A percentile compares a stretch with the other conserved stretches of the same genome.
Conservation (phyloP, 2,888 invertebrate species). For the Elgonia sp. region DNA sequence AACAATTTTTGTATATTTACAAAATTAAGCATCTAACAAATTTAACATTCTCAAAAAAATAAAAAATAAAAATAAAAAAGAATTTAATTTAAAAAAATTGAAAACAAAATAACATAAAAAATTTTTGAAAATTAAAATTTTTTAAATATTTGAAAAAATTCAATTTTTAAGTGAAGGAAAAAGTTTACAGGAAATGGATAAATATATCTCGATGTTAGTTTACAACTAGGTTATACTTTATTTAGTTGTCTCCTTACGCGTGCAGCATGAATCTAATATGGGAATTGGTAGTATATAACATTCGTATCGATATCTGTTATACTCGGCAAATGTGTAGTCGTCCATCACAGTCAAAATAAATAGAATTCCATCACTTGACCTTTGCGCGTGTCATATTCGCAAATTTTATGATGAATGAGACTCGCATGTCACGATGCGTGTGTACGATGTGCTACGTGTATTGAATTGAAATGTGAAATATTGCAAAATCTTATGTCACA, state of each 20-base stretch:
- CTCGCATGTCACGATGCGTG: constrained; percentile 32
- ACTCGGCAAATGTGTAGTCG: constrained; percentile 35
- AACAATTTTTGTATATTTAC: no score
- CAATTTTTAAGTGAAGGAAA: no score
- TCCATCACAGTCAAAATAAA: constrained; percentile 70
- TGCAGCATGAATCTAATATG: constrained; percentile 8
- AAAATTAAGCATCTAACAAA: no score
- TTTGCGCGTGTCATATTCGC: constrained; percentile 62
- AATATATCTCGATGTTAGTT: no score
- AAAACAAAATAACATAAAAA: no score
- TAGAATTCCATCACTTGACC: constrained; percentile 71
- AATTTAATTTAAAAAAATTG: no score
- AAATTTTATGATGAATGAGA: constrained; percentile 70
- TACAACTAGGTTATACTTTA: not conserved
- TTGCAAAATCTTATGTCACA: constrained; percentile 46
- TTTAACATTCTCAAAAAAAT: no score
- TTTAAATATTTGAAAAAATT: no score
- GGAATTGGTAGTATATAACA: constrained; percentile 57
- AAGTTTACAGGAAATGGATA: no score
- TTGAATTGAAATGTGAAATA: constrained; percentile 40
- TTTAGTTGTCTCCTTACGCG: constrained; percentile 22
- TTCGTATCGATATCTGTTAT: constrained; percentile 55
- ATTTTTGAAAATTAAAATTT: no score
- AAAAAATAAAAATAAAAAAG: no score
- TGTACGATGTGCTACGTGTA: not conserved